Conservation (phyloP, 2,888 invertebrate species). For the Ferrisia virgata region DNA sequence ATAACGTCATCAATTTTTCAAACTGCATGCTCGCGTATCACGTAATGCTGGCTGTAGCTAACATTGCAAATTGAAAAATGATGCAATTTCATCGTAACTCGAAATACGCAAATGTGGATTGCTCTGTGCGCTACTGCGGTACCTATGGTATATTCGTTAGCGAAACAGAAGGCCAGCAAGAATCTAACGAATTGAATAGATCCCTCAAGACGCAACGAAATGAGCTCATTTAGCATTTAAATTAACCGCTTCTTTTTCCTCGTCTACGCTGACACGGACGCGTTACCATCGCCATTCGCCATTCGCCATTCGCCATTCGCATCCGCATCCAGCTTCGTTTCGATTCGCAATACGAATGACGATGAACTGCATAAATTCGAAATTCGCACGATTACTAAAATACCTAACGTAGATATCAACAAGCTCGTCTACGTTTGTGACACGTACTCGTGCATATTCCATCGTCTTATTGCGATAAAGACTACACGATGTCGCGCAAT, state of each 20-base stretch:
- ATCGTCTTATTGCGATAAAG: no score
- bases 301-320: no score
- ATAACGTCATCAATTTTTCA: background rate
- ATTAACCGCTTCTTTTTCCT: background rate
- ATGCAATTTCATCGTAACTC: background rate
- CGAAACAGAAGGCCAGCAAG: background rate
- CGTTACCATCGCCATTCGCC: no score
- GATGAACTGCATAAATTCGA: no score
- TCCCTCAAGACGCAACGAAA: background rate
- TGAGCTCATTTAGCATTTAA: slow-evolving; percentile 14
- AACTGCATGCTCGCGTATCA: background rate
- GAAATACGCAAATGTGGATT: background rate
- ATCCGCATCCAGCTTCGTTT: no score
- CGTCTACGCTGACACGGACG: no score
- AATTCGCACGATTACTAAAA: no score
- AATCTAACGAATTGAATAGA: background rate
- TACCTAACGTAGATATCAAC: no score
- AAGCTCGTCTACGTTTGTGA: no score
- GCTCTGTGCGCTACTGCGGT: background rate
- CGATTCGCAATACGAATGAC: no score
- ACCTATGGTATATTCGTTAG: background rate
- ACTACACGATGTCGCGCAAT: no score
- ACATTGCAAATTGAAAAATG: background rate
- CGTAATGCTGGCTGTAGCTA: background rate
- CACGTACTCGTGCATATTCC: no score